Base-by-base conservation (phyloP, 2,888 invertebrate genomes). In the Tenthredo distinguenda region DNA sequence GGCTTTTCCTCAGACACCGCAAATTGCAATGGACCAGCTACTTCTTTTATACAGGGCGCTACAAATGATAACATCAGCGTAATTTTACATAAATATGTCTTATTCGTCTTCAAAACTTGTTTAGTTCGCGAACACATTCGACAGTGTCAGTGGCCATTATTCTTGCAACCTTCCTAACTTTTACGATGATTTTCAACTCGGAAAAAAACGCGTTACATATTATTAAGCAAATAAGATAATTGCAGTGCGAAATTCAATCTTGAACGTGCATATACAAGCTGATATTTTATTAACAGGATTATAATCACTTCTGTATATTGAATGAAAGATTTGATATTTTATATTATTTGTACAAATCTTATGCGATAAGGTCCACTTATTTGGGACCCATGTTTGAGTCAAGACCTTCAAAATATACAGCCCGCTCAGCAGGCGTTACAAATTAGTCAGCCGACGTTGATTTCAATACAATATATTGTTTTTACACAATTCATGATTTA, bases 271-370 rank as follows among this genome's bases (percentile, higher is more conserved):
- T 31, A 50, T 58, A 55, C 18, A 40, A 81, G 62, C 81, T 40
- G 21, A 37, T 7, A 62, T 62, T 81, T 81, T 62, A 81, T 62
- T 50, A 62, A 21, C 31, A 21, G 40, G 37, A 58, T 9, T 40
- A 62, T 37, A 40, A 58, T 81, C 12, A 62, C 9, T 43, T 81
- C 15, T 40, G 26, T 62, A 5, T 62, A 26, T 62, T 62, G 6
- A 40, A 31, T 81, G 7, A 40, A 40, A 40, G 50, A 12, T 21
- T 37, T 81, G 58, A 34, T 31, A n/a, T 37, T 62, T 21, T 47
- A 21, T n/a, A 81, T 62, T 21, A 81, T 81, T 62, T 62, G 37
- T 81, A 62, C 62, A 81, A 81, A 40, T 62, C 62, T 81, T 34
- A 81, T 62, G 6, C 34, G 77, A 34, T 77, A 55, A 31, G 31